Evolutionary conservation across 92 coral and sea anemone species (phyloP), one percentile per base, ranked within the genome.

Genomic region (Actinernus sp.): DNA sequence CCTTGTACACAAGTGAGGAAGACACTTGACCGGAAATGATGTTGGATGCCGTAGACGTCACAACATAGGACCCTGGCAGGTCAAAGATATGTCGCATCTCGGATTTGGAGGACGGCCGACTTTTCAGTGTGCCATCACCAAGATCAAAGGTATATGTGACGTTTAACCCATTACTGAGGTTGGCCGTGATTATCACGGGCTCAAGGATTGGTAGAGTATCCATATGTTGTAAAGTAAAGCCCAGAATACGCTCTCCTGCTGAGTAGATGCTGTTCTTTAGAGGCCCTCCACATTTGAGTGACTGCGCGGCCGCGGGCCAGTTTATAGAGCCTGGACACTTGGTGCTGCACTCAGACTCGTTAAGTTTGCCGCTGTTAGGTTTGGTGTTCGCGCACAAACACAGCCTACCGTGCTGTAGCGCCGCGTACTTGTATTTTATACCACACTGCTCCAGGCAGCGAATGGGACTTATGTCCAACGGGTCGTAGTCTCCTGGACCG

Each of bases 401-500:
- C 34, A 73, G 63, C 10, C 60, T 68, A 1, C 92, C 92, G 33
- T 76, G 65, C 31, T 79, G 88, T 21, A 93, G 30, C 21, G 98
- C 83, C 6, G 98, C 96, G 84, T 85, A 93, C 46, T 77, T 81
- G 80, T 85, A 93, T 52, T 73, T 82, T 38, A 56, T 47, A 26
- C 96, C 92, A 37, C 98, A 93, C 53, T 75, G 79, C 33, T 71
- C 23, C 31, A 86, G 50, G 49, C 98, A 93, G 79, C 78, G 74
- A 29, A 89, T 65, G 40, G 97, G 98, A 49, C 96, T 93, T 17
- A 85, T 51, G 63, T 87, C 85, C 0, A 57, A 2, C 26, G 65
- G 51, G 56, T 89, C 51, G 55, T 85, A 89, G 81, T 93, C 98
- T 16, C 98, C 96, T 4, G 98, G 93, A 72, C 93, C 78, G 30